phyloP scores from a whole-genome alignment of 2,888 invertebrate species.

The Nasonia oneida region DNA sequence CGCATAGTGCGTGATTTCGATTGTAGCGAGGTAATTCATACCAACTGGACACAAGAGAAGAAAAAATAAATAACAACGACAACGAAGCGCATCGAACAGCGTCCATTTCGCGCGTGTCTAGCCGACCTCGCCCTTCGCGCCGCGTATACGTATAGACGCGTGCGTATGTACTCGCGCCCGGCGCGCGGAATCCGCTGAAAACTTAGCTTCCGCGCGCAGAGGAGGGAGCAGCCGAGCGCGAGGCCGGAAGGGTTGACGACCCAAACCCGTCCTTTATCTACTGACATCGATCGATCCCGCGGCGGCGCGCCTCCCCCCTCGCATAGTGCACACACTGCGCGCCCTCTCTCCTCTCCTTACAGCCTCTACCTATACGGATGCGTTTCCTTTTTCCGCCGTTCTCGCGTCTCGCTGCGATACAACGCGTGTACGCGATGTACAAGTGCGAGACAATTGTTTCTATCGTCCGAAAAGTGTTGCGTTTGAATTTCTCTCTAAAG shows the following conservation, averaged over 20 bases:
- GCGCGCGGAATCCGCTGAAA: conserved; percentile 22
- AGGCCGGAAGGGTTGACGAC: conserved; percentile 59
- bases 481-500: not conserved
- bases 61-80: not conserved
- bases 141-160: not conserved
- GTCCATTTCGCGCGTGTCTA: not conserved
- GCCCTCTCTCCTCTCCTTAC: conserved; percentile 4
- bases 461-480: not conserved
- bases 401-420: too few relatives aligned
- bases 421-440: too few relatives aligned
- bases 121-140: conserved; percentile 1
- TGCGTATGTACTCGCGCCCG: not conserved
- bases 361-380: not conserved
- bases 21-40: too few relatives aligned
- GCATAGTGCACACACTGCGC: not conserved
- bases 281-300: conserved; percentile 53
- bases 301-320: conserved; percentile 12
- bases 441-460: not conserved
- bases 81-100: not conserved
- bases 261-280: conserved; percentile 59
- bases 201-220: conserved; percentile 24
- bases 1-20: too few relatives aligned
- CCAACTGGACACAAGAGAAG: not conserved
- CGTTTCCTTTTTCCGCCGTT: not conserved
- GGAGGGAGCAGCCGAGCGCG: not conserved